phyloP scores from a whole-genome alignment of 2,888 invertebrate genomes.

The Ligdia adustata region DNA sequence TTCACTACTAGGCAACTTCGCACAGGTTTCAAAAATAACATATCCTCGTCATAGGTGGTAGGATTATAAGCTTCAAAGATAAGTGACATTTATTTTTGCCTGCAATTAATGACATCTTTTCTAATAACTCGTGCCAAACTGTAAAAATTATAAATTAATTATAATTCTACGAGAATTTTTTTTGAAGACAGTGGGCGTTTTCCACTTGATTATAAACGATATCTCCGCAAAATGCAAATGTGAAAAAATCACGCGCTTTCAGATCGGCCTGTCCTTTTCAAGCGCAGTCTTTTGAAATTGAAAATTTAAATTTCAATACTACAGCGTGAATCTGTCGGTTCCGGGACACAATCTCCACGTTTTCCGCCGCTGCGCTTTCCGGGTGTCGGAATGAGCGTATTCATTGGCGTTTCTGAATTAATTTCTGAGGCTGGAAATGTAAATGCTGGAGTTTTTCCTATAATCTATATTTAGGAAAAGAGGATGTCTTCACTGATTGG shows the following conservation, averaged over 20 bases:
- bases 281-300: slow-evolving; percentile 21
- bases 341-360: slow-evolving; percentile 32
- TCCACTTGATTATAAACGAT: no score
- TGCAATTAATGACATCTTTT: no score
- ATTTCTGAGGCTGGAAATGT: slow-evolving; percentile 14
- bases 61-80: no score
- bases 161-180: neutral
- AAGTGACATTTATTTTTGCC: no score
- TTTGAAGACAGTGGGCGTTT: no score
- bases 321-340: slow-evolving; percentile 24
- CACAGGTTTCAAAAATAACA: no score
- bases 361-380: slow-evolving; percentile 30
- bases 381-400: slow-evolving; percentile 23
- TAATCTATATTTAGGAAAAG: no score
- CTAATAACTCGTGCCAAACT: no score
- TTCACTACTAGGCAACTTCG: no score
- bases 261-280: neutral
- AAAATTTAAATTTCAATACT: slow-evolving; percentile 29
- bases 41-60: no score
- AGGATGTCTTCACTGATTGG: no score
- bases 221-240: no score
- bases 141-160: neutral
- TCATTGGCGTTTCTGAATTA: slow-evolving; percentile 24
- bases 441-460: neutral
- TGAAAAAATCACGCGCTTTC: neutral